A percentile compares a stretch with the other conserved stretches of the same genome.
Evolutionary conservation across 2,888 invertebrate genomes (phyloP).

Genomic region (Xestia ashworthii): DNA sequence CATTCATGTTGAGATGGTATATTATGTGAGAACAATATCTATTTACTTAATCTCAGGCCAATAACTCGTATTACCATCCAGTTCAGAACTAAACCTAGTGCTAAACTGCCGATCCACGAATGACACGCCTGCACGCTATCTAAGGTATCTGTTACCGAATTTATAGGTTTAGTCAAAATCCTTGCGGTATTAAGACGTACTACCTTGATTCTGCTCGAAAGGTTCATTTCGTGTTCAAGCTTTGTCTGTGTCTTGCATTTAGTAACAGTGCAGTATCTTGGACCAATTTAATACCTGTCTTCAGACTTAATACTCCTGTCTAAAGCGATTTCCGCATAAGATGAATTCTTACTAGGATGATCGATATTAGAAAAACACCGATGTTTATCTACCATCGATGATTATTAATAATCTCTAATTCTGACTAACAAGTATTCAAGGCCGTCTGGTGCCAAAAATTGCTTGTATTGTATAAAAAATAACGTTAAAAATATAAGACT

Average conservation of each 20-base stretch:
- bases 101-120: slow-evolving; percentile 22
- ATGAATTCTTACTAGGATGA: not conserved
- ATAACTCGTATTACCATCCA: too few species aligned
- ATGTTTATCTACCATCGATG: not conserved
- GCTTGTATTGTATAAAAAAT: not conserved
- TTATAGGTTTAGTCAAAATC: slow-evolving; percentile 48
- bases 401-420: not conserved
- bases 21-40: too few species aligned
- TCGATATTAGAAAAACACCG: not conserved
- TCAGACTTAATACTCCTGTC: not conserved
- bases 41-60: too few species aligned
- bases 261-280: slow-evolving; percentile 1
- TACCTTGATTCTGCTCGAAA: slow-evolving; percentile 23
- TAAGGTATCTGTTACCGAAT: slow-evolving; percentile 46
- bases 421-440: not conserved
- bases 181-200: slow-evolving; percentile 53
- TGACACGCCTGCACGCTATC: slow-evolving; percentile 44
- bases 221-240: slow-evolving; percentile 24
- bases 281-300: not conserved
- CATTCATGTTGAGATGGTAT: too few species aligned
- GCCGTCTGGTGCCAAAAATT: not conserved
- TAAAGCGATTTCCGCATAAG: not conserved
- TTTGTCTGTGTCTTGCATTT: slow-evolving; percentile 17
- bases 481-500: slow-evolving; percentile 5
- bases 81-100: not conserved